phyloP scores from a whole-genome alignment of 2,113 vertebrate species.

The Rhinichthys klamathensis region DNA sequence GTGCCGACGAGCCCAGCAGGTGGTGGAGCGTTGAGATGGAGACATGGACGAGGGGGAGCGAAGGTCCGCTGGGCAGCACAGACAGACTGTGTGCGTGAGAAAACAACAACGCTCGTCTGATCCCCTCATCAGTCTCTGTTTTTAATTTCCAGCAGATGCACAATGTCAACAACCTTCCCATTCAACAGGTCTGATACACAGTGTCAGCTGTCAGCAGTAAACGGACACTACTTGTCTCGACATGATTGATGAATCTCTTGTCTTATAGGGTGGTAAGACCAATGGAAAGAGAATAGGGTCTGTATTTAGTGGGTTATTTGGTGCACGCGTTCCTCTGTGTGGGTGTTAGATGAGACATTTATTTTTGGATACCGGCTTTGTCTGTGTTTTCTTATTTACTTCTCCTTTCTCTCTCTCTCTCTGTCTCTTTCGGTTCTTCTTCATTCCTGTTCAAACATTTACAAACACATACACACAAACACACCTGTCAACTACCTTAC shows the following conservation, averaged over 20 bases:
- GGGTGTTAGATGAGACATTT: conserved; percentile 21
- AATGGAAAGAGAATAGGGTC: background rate
- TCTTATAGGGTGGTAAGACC: conserved; percentile 11
- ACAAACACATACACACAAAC: conserved; percentile 53
- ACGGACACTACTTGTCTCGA: conserved; percentile 61
- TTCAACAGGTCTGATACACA: conserved; percentile 40
- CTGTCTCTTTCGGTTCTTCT: background rate
- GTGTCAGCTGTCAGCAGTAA: conserved; percentile 65
- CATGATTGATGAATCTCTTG: conserved; percentile 65
- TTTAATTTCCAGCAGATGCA: conserved; percentile 58
- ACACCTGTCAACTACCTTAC: conserved; percentile 51
- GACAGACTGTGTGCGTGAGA: conserved; percentile 23
- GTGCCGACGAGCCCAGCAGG: conserved; percentile 37
- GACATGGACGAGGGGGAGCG: background rate
- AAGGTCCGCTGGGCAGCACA: background rate
- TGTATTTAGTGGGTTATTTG: conserved; percentile 59
- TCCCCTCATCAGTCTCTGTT: conserved; percentile 49
- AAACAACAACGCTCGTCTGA: conserved; percentile 25
- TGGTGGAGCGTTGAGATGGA: background rate
- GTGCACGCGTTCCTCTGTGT: conserved; percentile 12
- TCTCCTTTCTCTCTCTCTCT: background rate
- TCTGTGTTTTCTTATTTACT: conserved; percentile 19
- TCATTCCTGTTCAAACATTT: conserved; percentile 41
- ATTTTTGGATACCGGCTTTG: conserved; percentile 9
- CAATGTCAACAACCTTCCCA: conserved; percentile 38